These are phyloP conservation scores for Drosophila busckii DNA, from an alignment of 1,140 invertebrate genomes.

Conservation along the genomic window DNA sequence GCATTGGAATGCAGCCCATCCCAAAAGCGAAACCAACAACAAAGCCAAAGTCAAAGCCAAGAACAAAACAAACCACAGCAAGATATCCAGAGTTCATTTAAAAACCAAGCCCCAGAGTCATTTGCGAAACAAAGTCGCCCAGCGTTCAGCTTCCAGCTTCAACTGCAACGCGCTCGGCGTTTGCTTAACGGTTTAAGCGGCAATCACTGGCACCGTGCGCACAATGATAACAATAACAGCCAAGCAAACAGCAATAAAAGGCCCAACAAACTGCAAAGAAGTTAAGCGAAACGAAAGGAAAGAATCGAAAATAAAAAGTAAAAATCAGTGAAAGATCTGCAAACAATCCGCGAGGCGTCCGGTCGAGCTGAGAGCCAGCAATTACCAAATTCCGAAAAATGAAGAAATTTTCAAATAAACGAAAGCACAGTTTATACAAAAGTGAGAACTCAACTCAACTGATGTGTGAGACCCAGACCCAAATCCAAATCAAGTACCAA, in stretches of 20 bases:
- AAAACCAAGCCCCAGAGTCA: conserved; percentile 41
- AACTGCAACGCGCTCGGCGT: conserved; percentile 41
- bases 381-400: conserved; percentile 76
- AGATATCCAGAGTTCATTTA: conserved; percentile 51
- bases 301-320: too few relatives aligned
- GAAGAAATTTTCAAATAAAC: conserved; percentile 77
- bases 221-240: conserved; percentile 61
- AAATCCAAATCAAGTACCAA: conserved; percentile 15
- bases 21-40: conserved; percentile 19
- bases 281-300: conserved; percentile 35
- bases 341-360: conserved; percentile 42
- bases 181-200: conserved; percentile 75
- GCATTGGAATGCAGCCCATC: conserved; percentile 54
- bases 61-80: conserved; percentile 13
- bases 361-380: conserved; percentile 43
- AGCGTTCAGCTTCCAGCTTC: conserved; percentile 4
- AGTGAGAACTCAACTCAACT: conserved; percentile 73
- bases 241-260: conserved; percentile 30
- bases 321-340: conserved; percentile 68
- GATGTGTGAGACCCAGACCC: conserved; percentile 54
- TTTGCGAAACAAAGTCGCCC: conserved; percentile 40
- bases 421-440: conserved; percentile 59
- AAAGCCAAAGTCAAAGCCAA: not conserved
- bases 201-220: conserved; percentile 67
- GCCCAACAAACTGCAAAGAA: conserved; percentile 36